Percentiles rank a stretch among this genome's conserved stretches.
These are phyloP conservation scores for Eclectus roratus DNA, from an alignment of 2,113 vertebrate species.

Conservation along the genomic window DNA sequence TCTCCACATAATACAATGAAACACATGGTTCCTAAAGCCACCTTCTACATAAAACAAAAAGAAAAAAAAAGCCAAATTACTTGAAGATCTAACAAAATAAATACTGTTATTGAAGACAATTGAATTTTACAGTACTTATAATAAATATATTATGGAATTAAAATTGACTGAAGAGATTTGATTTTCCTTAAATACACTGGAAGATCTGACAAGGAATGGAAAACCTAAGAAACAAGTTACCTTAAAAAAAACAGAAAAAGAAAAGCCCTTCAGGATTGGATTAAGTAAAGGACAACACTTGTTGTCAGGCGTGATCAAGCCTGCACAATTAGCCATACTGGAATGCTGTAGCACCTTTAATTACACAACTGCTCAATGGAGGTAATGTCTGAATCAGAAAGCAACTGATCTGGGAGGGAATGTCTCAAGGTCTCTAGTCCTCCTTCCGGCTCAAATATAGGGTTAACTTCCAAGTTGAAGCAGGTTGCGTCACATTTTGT, in stretches of 20 bases:
- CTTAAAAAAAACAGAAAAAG: neutral
- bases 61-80: slow-evolving; percentile 46
- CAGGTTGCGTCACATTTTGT: neutral
- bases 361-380: neutral
- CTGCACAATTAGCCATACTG: neutral
- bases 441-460: neutral
- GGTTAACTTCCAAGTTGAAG: neutral
- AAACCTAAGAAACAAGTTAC: slow-evolving; percentile 18
- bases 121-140: slow-evolving; percentile 58
- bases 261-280: neutral
- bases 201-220: neutral
- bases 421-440: neutral
- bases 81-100: slow-evolving; percentile 33
- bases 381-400: neutral
- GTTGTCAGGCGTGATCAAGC: neutral
- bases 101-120: slow-evolving; percentile 57
- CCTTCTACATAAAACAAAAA: neutral
- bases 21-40: slow-evolving; percentile 22
- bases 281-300: neutral
- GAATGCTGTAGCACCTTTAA: neutral
- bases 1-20: slow-evolving; percentile 37
- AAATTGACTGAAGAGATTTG: slow-evolving; percentile 56
- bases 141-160: slow-evolving; percentile 66
- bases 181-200: slow-evolving; percentile 47
- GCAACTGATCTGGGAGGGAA: neutral